These are phyloP conservation scores for Allacma fusca DNA, from an alignment of 2,888 invertebrate genomes.

Conservation along the genomic window DNA sequence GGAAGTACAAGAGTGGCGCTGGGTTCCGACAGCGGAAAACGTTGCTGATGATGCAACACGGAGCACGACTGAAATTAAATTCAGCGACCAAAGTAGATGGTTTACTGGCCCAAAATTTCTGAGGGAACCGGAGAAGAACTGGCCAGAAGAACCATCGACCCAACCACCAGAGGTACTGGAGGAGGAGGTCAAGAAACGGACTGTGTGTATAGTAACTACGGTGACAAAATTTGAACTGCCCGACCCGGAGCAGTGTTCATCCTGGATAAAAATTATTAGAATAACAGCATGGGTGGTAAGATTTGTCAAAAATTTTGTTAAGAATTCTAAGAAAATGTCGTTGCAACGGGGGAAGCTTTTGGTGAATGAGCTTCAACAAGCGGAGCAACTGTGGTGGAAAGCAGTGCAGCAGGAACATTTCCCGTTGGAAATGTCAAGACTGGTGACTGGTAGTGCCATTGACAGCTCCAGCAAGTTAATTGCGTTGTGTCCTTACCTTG, in stretches of 20 bases:
- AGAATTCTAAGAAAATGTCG: neutral
- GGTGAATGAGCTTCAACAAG: neutral
- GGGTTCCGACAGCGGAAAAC: constrained; percentile 49
- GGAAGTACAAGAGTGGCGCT: constrained; percentile 48
- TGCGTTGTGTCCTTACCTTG: neutral
- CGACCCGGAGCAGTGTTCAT: constrained; percentile 14
- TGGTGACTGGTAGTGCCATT: neutral
- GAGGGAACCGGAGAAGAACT: constrained; percentile 9
- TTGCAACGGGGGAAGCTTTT: neutral
- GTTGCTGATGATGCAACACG: constrained; percentile 54
- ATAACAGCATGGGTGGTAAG: constrained; percentile 26
- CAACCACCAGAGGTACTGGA: neutral
- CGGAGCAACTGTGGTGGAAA: neutral
- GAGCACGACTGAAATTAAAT: neutral
- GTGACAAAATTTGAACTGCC: constrained; percentile 6
- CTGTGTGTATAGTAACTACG: neutral
- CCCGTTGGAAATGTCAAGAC: neutral
- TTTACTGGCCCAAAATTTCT: constrained; percentile 55
- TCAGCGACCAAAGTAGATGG: constrained; percentile 45
- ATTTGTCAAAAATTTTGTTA: neutral
- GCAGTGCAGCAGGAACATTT: constrained; percentile 8
- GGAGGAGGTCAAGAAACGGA: neutral
- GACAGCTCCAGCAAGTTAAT: constrained; percentile 4
- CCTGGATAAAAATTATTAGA: constrained; percentile 23
- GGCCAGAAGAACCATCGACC: constrained; percentile 37